Percentiles rank a stretch among this genome's conserved stretches.
Conservation (phyloP, 2,797 vertebrate species). For the Ctenochaetus hawaiiensis region DNA sequence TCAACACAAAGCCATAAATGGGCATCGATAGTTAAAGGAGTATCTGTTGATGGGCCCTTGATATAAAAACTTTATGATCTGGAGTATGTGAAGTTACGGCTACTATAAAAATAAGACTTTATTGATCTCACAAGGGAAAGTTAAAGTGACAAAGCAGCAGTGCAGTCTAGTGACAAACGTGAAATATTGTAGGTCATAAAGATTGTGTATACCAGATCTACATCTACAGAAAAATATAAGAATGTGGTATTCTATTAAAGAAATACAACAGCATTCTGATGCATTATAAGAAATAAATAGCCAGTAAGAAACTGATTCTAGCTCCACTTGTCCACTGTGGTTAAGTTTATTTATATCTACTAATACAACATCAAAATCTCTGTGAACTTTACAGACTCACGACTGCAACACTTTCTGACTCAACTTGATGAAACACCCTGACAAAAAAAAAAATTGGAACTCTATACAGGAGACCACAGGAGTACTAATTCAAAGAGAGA, state of each 20-base stretch:
- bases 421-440: neutral
- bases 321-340: neutral
- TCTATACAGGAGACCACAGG: neutral
- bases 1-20: neutral
- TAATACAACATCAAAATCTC: neutral
- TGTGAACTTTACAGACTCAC: neutral
- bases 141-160: constrained; percentile 9
- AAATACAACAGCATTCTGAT: neutral
- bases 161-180: neutral
- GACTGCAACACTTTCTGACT: neutral
- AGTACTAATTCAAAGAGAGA: constrained; percentile 4
- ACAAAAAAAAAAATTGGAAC: neutral
- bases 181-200: neutral
- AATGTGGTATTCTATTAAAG: neutral
- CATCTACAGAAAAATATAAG: neutral
- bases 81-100: constrained; percentile 1
- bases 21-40: neutral
- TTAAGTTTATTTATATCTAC: neutral
- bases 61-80: constrained; percentile 21
- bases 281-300: neutral
- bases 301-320: neutral
- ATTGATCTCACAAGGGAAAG: neutral
- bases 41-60: neutral
- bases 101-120: constrained; percentile 12
- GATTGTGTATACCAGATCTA: neutral